Evolutionary conservation across 2,113 vertebrate genomes (phyloP).

Genomic region (Nothoprocta pentlandii): DNA sequence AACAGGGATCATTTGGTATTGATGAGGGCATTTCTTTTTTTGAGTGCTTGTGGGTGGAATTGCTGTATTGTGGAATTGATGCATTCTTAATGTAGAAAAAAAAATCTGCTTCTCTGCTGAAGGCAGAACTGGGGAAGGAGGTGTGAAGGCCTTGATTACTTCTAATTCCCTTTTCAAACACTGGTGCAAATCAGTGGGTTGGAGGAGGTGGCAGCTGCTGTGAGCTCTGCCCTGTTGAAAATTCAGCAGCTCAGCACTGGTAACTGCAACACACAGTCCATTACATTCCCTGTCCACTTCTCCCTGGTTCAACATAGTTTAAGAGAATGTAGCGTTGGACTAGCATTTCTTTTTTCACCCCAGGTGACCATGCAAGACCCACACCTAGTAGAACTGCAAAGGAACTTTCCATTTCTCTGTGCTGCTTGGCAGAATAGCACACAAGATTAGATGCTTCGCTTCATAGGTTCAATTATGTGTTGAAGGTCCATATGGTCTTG

Average conservation of each 20-base stretch:
- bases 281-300: background rate
- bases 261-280: background rate
- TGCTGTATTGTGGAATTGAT: background rate
- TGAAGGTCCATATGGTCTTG: background rate
- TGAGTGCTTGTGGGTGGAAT: background rate
- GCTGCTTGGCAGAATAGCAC: background rate
- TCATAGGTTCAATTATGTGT: background rate
- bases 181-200: background rate
- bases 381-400: background rate
- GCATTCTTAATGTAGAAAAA: background rate
- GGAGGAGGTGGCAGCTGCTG: background rate
- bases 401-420: background rate
- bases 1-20: background rate
- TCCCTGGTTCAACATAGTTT: background rate
- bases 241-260: background rate
- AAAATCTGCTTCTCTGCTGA: background rate
- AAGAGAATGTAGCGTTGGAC: background rate
- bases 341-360: background rate
- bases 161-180: background rate
- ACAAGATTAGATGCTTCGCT: background rate
- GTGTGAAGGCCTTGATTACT: fast-evolving
- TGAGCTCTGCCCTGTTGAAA: background rate
- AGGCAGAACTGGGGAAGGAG: background rate
- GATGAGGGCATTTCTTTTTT: background rate
- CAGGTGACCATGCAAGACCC: background rate